Conservation (phyloP, 2,113 vertebrate species). For the Panthera tigris region DNA sequence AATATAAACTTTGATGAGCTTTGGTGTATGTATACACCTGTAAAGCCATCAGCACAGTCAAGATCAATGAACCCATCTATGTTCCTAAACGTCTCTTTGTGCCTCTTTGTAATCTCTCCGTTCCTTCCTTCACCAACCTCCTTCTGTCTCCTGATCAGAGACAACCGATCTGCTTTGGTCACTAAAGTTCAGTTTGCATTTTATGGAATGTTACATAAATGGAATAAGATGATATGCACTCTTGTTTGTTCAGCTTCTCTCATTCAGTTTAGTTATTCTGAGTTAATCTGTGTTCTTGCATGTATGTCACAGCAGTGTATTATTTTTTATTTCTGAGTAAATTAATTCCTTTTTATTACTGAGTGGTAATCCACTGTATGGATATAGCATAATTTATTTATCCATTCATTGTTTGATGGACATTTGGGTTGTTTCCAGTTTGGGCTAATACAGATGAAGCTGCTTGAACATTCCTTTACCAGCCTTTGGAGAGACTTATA, state of each 20-base stretch:
- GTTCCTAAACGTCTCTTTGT: background rate
- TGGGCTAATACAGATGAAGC: background rate
- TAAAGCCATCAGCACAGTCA: background rate
- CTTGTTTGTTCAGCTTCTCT: background rate
- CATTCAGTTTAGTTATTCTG: background rate
- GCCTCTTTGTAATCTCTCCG: background rate
- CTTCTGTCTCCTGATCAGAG: background rate
- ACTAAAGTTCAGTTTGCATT: background rate
- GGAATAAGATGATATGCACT: background rate
- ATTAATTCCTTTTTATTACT: background rate
- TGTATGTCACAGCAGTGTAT: background rate
- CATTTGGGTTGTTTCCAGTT: background rate
- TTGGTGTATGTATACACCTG: background rate
- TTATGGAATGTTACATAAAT: background rate
- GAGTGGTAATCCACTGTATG: background rate
- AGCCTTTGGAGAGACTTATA: background rate
- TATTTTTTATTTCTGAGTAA: background rate
- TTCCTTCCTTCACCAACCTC: background rate
- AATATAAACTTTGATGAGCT: background rate
- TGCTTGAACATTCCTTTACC: background rate
- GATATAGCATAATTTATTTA: background rate
- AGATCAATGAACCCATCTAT: background rate
- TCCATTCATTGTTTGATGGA: background rate
- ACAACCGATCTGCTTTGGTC: background rate
- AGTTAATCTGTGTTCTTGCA: background rate